Base-by-base conservation (phyloP, 1,140 invertebrate species). In the Neodiprion fabricii region DNA sequence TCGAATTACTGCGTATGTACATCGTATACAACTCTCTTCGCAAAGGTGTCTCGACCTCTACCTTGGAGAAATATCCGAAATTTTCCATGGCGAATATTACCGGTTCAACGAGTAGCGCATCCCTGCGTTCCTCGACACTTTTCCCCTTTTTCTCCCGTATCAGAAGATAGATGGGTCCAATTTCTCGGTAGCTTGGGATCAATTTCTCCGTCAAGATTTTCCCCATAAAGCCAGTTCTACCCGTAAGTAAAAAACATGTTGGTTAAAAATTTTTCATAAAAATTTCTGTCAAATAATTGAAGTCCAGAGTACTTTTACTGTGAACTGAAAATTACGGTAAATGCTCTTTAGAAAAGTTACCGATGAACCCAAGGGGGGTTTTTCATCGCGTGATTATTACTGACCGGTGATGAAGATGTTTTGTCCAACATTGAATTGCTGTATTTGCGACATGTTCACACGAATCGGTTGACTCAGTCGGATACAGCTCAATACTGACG, bases 171-270 rank as follows among this genome's bases (percentile, higher is more conserved):
- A 95, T 90, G 40, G 83, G 89, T 21, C 87, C 87, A 10, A 95
- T 82, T 23, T 90, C 90, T 4, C 91, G 90, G 89, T 94, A 95
- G 70, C 91, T 91, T 78, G 93, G 88, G 23, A 95, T 86, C 48
- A 95, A 82, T 84, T 95, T 95, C 82, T 95, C 94, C 71, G 95
- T 84, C 70, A 95, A 83, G 2, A 94, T 92, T 85, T 94, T 94
- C 10, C 92, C 92, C 73, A 86, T 81, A 75, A 86, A 86, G n/a
- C 84, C 85, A 4, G 83, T 85, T 1, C 83, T 82, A 21, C 85
- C 85, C 9, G 0, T 84, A 5, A 83, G 28, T 40, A 40, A 2
- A 40, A 40, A 40, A 40, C 28, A 2, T 3, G 5, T 40, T 40
- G 5, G 28, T 40, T 40, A 40, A 2, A 40, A 2, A 5, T 40